These are phyloP conservation scores for Littorina saxatilis DNA, from an alignment of 1,140 invertebrate genomes.

Conservation along the genomic window DNA sequence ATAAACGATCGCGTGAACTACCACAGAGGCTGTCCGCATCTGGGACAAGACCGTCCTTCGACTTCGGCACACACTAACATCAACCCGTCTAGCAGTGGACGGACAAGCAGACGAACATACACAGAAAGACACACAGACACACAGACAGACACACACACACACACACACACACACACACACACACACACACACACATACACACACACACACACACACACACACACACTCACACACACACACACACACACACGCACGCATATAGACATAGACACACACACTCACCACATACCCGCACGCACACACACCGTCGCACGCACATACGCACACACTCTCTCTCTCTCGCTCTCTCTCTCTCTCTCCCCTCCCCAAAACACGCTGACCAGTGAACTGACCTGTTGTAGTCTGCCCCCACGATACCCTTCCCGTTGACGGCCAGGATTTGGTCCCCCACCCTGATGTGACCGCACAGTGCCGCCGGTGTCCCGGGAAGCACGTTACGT, in stretches of 20 bases:
- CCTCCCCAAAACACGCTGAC: too few species aligned
- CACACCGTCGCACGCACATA: too few species aligned
- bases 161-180: too few species aligned
- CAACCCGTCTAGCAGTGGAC: too few species aligned
- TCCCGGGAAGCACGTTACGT: conserved; percentile 50
- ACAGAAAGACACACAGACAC: neutral
- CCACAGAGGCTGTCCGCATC: too few species aligned
- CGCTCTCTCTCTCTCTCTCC: neutral
- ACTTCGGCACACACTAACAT: too few species aligned
- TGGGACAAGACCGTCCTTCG: too few species aligned
- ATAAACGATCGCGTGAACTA: too few species aligned
- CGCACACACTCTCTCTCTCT: neutral
- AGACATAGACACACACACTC: neutral
- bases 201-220: neutral
- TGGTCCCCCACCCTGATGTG: conserved; percentile 57
- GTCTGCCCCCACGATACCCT: conserved; percentile 56
- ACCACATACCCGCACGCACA: too few species aligned
- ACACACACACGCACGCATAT: neutral
- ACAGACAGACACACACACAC: too few species aligned
- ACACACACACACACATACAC: neutral
- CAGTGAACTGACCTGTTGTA: conserved; percentile 56
- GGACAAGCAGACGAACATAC: too few species aligned
- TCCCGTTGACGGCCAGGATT: conserved; percentile 60
- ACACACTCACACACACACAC: neutral
- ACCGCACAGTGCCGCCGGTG: conserved; percentile 52